Evolutionary conservation across 1,140 invertebrate species (phyloP).

Genomic region (Pentalonia nigronervosa): DNA sequence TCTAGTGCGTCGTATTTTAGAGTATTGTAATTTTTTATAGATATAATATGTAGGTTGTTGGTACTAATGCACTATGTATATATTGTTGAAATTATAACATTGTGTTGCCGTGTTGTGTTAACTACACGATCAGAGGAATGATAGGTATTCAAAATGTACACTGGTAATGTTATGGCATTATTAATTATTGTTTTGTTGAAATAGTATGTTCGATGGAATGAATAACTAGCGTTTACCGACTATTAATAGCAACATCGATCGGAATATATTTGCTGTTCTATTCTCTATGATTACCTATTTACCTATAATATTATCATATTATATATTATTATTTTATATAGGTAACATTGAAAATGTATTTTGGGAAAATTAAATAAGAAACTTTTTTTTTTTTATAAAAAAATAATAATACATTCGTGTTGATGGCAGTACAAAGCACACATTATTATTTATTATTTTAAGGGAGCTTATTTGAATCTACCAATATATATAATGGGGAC

Average conservation of each 20-base stretch:
- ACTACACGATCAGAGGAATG: neutral
- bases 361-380: neutral
- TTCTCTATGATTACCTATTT: neutral
- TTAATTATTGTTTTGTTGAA: neutral
- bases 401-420: neutral
- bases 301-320: no score
- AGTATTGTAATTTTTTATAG: neutral
- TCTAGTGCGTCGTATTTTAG: neutral
- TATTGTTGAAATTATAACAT: neutral
- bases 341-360: neutral
- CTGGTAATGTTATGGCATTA: neutral
- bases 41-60: neutral
- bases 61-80: neutral
- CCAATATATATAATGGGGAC: neutral
- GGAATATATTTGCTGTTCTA: neutral
- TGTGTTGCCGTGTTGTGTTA: neutral
- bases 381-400: neutral
- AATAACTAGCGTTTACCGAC: neutral
- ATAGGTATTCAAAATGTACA: neutral
- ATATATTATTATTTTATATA: neutral
- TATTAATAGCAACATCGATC: neutral
- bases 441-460: neutral
- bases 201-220: neutral
- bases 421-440: neutral
- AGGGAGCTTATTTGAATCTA: neutral